Percentiles rank a stretch among this genome's conserved stretches.
These are phyloP conservation scores for Lepidocyrtinus sp. DNA, from an alignment of 2,888 invertebrate genomes.

Conservation along the genomic window DNA sequence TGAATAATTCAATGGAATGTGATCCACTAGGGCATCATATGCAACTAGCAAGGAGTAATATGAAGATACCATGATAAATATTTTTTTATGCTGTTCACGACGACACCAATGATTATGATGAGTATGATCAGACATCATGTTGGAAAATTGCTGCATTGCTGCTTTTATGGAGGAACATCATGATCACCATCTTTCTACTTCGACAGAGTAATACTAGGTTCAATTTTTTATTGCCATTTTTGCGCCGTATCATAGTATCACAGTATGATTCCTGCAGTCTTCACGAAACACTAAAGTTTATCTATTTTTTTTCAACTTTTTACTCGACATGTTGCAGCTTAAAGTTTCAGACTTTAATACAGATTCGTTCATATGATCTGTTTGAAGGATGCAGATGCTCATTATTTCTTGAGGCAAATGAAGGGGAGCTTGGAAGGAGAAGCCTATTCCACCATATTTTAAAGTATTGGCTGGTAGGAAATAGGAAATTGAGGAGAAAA, in stretches of 20 bases:
- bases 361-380: not conserved
- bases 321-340: too few species aligned
- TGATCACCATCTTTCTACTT: not conserved
- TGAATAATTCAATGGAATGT: too few species aligned
- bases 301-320: too few species aligned
- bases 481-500: slow-evolving; percentile 2
- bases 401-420: not conserved
- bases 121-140: not conserved
- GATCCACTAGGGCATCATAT: too few species aligned
- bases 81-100: not conserved
- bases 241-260: too few species aligned
- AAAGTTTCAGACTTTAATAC: too few species aligned
- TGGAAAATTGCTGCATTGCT: slow-evolving; percentile 33
- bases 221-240: not conserved
- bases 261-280: not conserved
- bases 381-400: not conserved
- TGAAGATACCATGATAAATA: too few species aligned
- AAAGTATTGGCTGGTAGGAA: not conserved
- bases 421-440: too few species aligned
- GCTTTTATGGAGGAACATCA: slow-evolving; percentile 33
- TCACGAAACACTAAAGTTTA: not conserved
- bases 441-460: not conserved
- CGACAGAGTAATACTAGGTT: not conserved
- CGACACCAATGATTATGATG: not conserved
- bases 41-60: too few species aligned